Conservation (phyloP, 1,140 invertebrate genomes). For the Orchestia grillus region DNA sequence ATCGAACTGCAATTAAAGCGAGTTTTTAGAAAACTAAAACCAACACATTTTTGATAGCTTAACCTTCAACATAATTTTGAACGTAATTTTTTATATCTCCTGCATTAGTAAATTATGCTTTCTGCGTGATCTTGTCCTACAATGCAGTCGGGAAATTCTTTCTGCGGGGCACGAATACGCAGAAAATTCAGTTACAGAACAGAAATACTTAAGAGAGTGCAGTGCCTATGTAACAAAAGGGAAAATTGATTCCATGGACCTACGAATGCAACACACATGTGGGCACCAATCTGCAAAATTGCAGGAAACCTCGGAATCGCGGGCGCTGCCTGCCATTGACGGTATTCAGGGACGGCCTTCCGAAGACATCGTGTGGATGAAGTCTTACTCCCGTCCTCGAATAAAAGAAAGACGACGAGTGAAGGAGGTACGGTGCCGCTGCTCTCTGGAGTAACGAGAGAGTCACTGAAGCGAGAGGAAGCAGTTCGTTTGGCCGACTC, state of each 20-base stretch:
- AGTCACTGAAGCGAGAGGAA: constrained; percentile 31
- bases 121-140: too few relatives aligned
- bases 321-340: neutral
- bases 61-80: too few relatives aligned
- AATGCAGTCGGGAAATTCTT: neutral
- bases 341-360: neutral
- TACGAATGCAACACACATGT: neutral
- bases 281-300: neutral
- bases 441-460: constrained; percentile 32
- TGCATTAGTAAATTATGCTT: too few relatives aligned
- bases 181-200: neutral
- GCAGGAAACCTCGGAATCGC: neutral
- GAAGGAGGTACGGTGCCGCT: neutral
- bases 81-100: too few relatives aligned
- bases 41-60: too few relatives aligned
- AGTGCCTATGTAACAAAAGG: neutral
- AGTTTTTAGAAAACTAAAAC: too few relatives aligned
- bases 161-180: neutral
- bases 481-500: constrained; percentile 37
- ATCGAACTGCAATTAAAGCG: too few relatives aligned
- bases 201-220: neutral
- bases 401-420: neutral
- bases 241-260: neutral
- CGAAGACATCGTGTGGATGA: neutral
- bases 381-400: neutral